Conservation (phyloP, 2,113 vertebrate genomes). For the Chlorocebus sabaeus region DNA sequence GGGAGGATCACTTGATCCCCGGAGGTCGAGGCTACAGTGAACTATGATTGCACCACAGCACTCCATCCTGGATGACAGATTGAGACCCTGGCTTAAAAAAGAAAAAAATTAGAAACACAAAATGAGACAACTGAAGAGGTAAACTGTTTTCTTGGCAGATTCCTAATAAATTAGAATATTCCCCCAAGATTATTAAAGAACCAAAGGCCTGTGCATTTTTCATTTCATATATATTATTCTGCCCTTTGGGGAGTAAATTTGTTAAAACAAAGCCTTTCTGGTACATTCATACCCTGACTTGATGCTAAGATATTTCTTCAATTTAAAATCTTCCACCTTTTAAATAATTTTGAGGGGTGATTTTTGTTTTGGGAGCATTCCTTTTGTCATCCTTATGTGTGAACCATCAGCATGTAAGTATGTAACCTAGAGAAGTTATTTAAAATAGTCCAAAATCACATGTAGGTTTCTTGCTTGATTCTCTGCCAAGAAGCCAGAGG, state of each 20-base stretch:
- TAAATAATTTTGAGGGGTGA: background rate
- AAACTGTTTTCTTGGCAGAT: constrained; percentile 45
- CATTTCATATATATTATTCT: constrained; percentile 8
- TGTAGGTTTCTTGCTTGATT: background rate
- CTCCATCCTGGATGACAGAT: no score
- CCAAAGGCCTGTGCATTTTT: constrained; percentile 18
- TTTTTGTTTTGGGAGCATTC: background rate
- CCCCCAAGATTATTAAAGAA: background rate
- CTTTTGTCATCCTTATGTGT: background rate
- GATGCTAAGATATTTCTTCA: background rate
- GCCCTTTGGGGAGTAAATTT: background rate
- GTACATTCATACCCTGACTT: background rate
- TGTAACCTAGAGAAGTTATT: constrained; percentile 15
- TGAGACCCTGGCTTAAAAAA: no score
- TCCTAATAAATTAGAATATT: constrained; percentile 53
- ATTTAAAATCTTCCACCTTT: background rate
- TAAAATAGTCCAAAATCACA: constrained; percentile 12
- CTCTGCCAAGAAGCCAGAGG: background rate
- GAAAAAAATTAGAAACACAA: background rate
- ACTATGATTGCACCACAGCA: no score
- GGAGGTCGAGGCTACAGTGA: no score
- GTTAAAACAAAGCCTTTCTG: background rate
- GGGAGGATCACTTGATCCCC: no score
- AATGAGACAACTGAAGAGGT: constrained; percentile 42
- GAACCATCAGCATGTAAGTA: background rate